A percentile compares a stretch with the other conserved stretches of the same genome.
Conservation (phyloP, 1,140 invertebrate species). For the Sitobion miscanthi region DNA sequence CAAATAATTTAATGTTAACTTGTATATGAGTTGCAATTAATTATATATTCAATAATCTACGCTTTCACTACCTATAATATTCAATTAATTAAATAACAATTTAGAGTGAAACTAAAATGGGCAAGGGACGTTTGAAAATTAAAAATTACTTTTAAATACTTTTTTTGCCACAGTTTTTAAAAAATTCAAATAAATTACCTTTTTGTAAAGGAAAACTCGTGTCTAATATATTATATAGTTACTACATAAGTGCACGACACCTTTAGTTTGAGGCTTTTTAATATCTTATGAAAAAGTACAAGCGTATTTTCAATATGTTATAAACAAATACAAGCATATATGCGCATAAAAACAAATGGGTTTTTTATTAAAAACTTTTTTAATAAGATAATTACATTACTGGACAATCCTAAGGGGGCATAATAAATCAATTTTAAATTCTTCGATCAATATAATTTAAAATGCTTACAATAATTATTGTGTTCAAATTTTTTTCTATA, state of each 20-base stretch:
- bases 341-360: no score
- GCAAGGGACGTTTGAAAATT: background rate
- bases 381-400: background rate
- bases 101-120: background rate
- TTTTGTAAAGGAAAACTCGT: no score
- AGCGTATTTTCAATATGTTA: background rate
- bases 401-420: no score
- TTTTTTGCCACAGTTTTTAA: background rate
- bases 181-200: background rate
- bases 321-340: no score
- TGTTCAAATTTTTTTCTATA: background rate
- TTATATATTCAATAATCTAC: background rate
- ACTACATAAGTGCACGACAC: no score
- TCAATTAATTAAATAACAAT: no score
- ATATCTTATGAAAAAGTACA: background rate
- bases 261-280: background rate
- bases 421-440: background rate
- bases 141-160: background rate
- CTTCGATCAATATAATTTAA: background rate
- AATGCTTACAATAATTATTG: background rate
- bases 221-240: no score
- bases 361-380: no score
- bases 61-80: background rate
- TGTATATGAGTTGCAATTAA: background rate
- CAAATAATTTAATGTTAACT: background rate